Conservation (phyloP, 2,797 vertebrate species). For the Poecile montanus region DNA sequence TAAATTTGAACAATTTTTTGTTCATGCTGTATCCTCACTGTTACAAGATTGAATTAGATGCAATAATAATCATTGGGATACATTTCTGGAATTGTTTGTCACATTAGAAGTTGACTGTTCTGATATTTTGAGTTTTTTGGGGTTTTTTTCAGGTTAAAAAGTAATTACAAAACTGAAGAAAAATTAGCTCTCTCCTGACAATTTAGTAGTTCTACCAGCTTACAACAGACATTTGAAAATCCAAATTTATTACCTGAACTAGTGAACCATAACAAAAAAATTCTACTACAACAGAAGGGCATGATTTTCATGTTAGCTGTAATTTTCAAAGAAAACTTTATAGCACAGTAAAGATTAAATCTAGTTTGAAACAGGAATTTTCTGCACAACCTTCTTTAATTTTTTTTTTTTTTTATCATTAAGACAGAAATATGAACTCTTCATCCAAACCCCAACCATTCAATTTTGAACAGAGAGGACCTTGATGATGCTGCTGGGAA, state of each 20-base stretch:
- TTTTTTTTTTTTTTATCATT: not conserved
- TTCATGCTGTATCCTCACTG: not conserved
- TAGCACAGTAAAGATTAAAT: not conserved
- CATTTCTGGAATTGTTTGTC: not conserved
- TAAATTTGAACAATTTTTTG: not conserved
- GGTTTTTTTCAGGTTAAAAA: not conserved
- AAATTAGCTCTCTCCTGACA: not conserved
- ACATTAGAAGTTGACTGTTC: not conserved
- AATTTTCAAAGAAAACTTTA: not conserved
- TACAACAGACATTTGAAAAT: not conserved
- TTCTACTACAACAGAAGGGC: not conserved
- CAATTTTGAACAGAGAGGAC: not conserved
- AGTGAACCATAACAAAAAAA: not conserved
- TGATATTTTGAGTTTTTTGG: not conserved
- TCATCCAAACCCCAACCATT: not conserved
- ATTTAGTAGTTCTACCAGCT: not conserved
- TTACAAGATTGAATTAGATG: not conserved
- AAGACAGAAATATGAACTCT: not conserved
- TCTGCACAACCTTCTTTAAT: not conserved
- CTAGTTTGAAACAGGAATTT: not conserved
- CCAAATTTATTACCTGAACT: not conserved
- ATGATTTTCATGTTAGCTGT: not conserved
- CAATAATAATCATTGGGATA: not conserved
- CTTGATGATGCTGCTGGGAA: not conserved
- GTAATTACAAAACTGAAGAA: not conserved